A percentile compares a stretch with the other conserved stretches of the same genome.
Conservation (phyloP, 2,797 vertebrate species). For the Sphaeramia orbicularis region DNA sequence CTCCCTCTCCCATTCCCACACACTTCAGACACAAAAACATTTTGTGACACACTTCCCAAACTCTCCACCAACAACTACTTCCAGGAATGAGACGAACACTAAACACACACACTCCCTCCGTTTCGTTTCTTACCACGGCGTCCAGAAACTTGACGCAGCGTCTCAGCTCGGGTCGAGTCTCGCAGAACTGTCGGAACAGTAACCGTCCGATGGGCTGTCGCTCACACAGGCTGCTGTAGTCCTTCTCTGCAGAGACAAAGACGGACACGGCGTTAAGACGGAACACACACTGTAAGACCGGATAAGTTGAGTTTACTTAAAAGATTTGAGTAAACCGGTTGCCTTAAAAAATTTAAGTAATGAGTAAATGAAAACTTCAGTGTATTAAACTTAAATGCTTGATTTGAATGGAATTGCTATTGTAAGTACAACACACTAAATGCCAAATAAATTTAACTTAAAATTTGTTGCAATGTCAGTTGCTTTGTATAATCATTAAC, state of each 20-base stretch:
- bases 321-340: too few relatives aligned
- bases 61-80: constrained; percentile 1
- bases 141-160: constrained; percentile 94
- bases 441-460: too few relatives aligned
- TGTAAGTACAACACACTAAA: too few relatives aligned
- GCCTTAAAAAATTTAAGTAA: too few relatives aligned
- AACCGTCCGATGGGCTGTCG: constrained; percentile 94
- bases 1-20: background rate
- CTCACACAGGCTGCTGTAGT: constrained; percentile 95
- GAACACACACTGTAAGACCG: too few relatives aligned
- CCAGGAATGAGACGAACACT: constrained; percentile 6
- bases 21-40: background rate
- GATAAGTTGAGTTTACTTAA: too few relatives aligned
- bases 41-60: background rate
- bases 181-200: constrained; percentile 95
- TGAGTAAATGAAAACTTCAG: too few relatives aligned
- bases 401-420: too few relatives aligned
- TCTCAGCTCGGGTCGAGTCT: constrained; percentile 90
- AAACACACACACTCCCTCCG: background rate
- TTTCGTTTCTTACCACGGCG: constrained; percentile 89
- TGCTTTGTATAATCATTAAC: too few relatives aligned
- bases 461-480: too few relatives aligned
- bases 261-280: background rate
- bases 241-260: constrained; percentile 85
- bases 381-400: too few relatives aligned